Base-by-base conservation (phyloP, 2,888 invertebrate genomes). In the Lepidochitona cinerea region DNA sequence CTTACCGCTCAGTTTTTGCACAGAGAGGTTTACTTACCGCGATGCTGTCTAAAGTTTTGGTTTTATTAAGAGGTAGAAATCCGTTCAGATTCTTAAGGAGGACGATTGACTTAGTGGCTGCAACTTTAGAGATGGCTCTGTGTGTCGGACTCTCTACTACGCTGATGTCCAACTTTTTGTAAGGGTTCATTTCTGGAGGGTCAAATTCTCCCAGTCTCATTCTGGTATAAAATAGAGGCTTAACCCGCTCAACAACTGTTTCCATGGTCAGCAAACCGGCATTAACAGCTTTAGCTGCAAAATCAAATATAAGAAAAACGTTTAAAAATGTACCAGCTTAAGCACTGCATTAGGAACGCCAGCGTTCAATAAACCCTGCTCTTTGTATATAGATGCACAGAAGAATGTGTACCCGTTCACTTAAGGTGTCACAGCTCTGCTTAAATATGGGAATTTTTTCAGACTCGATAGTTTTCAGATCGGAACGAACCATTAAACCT, bases 131-230 rank as follows among this genome's bases (percentile, higher is more conserved):
- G 23, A 83, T 71, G 37, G 65, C 53, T 36, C 76, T 32, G 67
- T 83, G 83, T 12, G 33, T 74, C 14, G 35, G 52, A 66, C 78
- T 80, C 74, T 80, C 80, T 7, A 83, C 68, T 6, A 80, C 80
- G 29, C 9, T 9, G 7, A 68, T 14, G 29, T 68, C 32, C 12
- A 68, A 7, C 41, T 68, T 36, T 14, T 14, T 67, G 70, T 72
- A 75, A 12, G 75, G 75, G 29, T 75, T 75, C 68, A 59, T 73
- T n/a, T 53, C 35, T 1, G 75, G 72, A 14, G 75, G 75, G 37
- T 75, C 75, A 75, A 75, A 75, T 52, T 72, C 72, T 53, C 75
- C 75, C 23, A 75, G 37, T 14, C 75, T 35, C 72, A 75, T 68
- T 35, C 75, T 49, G 23, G 75, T 75, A 32, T 75, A 75, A 26